Evolutionary conservation across 2,888 invertebrate species (phyloP), one percentile per base, ranked within the genome.

Genomic region (Ectropis crepuscularia): DNA sequence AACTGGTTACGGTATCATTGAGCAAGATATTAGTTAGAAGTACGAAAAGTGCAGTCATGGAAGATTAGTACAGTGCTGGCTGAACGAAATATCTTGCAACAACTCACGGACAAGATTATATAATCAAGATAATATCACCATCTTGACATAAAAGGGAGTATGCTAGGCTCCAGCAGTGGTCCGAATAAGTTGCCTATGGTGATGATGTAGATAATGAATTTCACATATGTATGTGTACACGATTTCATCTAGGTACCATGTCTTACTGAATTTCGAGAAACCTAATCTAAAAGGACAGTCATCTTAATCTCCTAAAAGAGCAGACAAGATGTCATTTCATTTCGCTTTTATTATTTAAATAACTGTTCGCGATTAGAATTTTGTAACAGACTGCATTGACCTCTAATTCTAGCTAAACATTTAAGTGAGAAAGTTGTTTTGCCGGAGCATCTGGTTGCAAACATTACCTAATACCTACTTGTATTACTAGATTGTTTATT

Each of bases 361-460:
- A 61, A 55, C 63, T 66, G 65, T 67, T 71, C 71, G 68, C 51
- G 53, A 70, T 50, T 63, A 10, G 10, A 2, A 68, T 74, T 73
- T 69, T 74, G 67, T 70, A 74, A 75, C 68, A 75, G 75, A 77
- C 79, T 47, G 43, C 55, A 80, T 78, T 84, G 82, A 81, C 83
- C 85, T 84, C 85, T 75, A 63, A 69, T 72, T 74, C 73, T 61
- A 68, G 71, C 72, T 64, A 65, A 70, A 73, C 63, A 71, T 74
- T 74, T 50, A 70, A 74, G 73, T 77, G 79, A 72, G 80, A 82
- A 82, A 83, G 79, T 78, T 70, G 71, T 75, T 74, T 71, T 39
- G 50, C 59, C 11, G 51, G 43, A 45, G 61, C 57, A 61, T 68
- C 64, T 53, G 55, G 48, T 43, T 53, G 38, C 47, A 48, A 38